These are phyloP conservation scores for Parochlus steinenii DNA, from an alignment of 2,888 invertebrate genomes.

Conservation along the genomic window DNA sequence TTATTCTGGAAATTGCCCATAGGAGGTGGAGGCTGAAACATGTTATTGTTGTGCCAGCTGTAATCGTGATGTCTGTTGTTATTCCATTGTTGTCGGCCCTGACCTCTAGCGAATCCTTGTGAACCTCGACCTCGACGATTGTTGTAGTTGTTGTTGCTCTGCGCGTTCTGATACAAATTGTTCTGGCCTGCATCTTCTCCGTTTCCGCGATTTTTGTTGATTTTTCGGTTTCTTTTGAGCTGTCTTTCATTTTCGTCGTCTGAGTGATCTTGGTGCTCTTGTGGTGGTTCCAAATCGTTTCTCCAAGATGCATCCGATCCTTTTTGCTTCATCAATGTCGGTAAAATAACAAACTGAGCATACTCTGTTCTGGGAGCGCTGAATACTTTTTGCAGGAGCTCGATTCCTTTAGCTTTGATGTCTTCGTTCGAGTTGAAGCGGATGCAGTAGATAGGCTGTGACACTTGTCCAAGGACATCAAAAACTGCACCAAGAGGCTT, in stretches of 20 bases:
- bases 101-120: too few species aligned
- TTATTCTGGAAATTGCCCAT: too few species aligned
- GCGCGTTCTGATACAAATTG: too few species aligned
- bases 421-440: slow-evolving; percentile 71
- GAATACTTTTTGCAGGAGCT: slow-evolving; percentile 55
- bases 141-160: too few species aligned
- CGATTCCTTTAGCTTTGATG: slow-evolving; percentile 47
- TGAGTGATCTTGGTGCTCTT: slow-evolving; percentile 56
- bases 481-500: slow-evolving; percentile 64
- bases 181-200: too few species aligned
- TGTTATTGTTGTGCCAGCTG: too few species aligned
- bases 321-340: slow-evolving; percentile 53
- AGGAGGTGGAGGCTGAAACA: too few species aligned
- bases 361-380: slow-evolving; percentile 65
- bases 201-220: slow-evolving; percentile 22
- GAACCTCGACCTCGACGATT: too few species aligned
- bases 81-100: too few species aligned
- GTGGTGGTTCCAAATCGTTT: slow-evolving; percentile 65
- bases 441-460: slow-evolving; percentile 75
- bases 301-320: slow-evolving; percentile 84
- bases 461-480: slow-evolving; percentile 82
- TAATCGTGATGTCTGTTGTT: too few species aligned
- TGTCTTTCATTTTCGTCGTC: slow-evolving; percentile 75
- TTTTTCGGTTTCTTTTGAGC: slow-evolving; percentile 21
- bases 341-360: slow-evolving; percentile 58